These are phyloP conservation scores for Norana najaformis DNA, from an alignment of 2,888 invertebrate genomes.

Conservation along the genomic window DNA sequence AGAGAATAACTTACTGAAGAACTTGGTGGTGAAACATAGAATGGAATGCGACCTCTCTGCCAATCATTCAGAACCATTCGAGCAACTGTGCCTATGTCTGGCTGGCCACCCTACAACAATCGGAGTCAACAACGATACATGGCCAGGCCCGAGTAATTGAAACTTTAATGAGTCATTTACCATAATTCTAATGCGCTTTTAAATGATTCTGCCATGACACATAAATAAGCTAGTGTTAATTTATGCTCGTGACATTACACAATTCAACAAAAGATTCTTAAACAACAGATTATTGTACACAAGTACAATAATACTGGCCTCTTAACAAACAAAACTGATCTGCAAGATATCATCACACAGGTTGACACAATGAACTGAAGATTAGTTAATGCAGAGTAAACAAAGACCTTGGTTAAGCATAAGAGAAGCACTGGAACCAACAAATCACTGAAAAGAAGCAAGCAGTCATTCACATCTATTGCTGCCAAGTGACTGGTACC, in stretches of 20 bases:
- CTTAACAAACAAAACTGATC: not conserved
- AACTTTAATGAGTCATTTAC: too few relatives aligned
- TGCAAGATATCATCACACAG: too few relatives aligned
- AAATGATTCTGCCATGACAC: not conserved
- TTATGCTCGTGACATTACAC: too few relatives aligned
- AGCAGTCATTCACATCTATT: not conserved
- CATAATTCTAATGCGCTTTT: not conserved
- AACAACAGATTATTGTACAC: too few relatives aligned
- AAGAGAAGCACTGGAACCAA: not conserved
- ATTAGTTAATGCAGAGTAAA: too few relatives aligned
- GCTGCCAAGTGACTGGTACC: not conserved
- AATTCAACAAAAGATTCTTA: too few relatives aligned
- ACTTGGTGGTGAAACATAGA: constrained; percentile 81
- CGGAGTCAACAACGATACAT: not conserved
- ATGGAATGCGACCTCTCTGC: constrained; percentile 95
- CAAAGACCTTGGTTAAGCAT: not conserved
- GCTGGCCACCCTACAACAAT: constrained; percentile 79
- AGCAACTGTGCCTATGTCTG: constrained; percentile 84
- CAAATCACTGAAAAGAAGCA: not conserved
- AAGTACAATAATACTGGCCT: not conserved
- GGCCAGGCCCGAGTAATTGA: too few relatives aligned
- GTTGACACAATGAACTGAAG: too few relatives aligned
- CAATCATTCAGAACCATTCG: constrained; percentile 97
- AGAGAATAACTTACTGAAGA: constrained; percentile 36
- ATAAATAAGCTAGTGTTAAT: not conserved